Evolutionary conservation across 2,113 vertebrate genomes (phyloP).

Genomic region (Eulacestoma nigropectus): DNA sequence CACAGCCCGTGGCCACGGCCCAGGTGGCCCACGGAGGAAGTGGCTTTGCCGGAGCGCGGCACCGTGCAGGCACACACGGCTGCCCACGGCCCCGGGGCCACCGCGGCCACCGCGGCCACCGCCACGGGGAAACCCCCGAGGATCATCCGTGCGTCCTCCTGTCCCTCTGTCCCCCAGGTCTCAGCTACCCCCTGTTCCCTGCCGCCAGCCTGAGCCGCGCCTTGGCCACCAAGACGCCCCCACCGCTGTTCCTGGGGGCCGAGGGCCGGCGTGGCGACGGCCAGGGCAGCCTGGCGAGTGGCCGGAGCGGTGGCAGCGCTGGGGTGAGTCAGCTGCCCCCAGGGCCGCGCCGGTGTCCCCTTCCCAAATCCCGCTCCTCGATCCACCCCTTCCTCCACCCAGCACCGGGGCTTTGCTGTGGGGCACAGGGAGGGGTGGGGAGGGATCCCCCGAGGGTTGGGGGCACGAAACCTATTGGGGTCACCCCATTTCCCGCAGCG

Average conservation of each 20-base stretch:
- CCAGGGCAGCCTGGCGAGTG: slow-evolving; percentile 31
- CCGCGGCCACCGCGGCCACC: neutral
- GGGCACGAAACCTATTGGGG: neutral
- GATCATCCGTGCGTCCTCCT: accelerated
- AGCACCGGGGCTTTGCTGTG: neutral
- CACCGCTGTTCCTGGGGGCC: slow-evolving; percentile 72
- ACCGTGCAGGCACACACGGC: neutral
- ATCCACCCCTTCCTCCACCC: neutral
- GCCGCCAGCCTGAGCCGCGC: slow-evolving; percentile 73
- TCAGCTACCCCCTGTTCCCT: slow-evolving; percentile 82
- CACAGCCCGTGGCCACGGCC: neutral
- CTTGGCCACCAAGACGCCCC: slow-evolving; percentile 80
- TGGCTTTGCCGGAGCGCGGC: neutral
- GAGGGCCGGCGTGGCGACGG: slow-evolving; percentile 74
- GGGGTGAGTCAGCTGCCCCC: slow-evolving; percentile 64
- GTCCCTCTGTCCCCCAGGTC: slow-evolving; percentile 63
- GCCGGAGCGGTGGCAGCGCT: slow-evolving; percentile 60
- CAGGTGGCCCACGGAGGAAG: neutral
- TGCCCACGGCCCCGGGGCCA: neutral
- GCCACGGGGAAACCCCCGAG: neutral
- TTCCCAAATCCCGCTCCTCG: neutral
- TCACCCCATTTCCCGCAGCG: slow-evolving; percentile 57
- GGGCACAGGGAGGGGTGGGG: neutral
- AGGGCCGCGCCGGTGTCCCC: accelerated
- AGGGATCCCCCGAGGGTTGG: too few relatives aligned